Conservation (phyloP, 2,113 vertebrate genomes). For the Petrocephalus zakoni region DNA sequence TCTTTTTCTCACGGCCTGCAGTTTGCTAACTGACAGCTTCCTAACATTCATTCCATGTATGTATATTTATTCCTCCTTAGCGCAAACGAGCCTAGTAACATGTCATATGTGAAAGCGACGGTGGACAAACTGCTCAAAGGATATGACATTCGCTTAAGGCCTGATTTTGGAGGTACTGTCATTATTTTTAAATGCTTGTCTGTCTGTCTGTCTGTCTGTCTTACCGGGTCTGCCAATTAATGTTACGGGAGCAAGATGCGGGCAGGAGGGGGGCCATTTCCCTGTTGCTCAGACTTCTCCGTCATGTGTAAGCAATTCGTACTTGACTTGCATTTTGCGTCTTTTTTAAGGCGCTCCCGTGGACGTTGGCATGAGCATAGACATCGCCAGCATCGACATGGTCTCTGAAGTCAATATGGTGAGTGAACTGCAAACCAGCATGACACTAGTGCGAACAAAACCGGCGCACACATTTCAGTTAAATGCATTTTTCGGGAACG, state of each 20-base stretch:
- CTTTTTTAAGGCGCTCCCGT: constrained; percentile 74
- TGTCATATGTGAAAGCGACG: constrained; percentile 82
- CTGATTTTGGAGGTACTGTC: constrained; percentile 79
- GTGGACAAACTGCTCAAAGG: constrained; percentile 80
- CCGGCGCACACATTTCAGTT: not conserved
- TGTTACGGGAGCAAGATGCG: not conserved
- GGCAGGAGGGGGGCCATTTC: not conserved
- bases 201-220: not conserved
- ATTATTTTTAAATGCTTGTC: constrained; percentile 17
- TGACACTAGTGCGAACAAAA: not conserved
- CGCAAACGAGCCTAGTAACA: constrained; percentile 74
- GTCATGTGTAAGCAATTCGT: not conserved
- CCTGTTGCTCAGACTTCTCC: not conserved
- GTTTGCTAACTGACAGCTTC: not conserved
- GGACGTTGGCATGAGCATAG: constrained; percentile 88
- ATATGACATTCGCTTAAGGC: constrained; percentile 80
- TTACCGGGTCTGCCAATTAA: not conserved
- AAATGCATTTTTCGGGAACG: not conserved
- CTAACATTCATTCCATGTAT: not conserved
- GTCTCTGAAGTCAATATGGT: constrained; percentile 96
- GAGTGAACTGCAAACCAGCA: constrained; percentile 52
- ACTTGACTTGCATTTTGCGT: constrained; percentile 18
- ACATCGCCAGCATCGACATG: constrained; percentile 88
- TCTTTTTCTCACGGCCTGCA: constrained; percentile 1
- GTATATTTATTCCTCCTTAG: constrained; percentile 51